Percentiles rank a stretch among this genome's conserved stretches.
Evolutionary conservation across 1,140 invertebrate species (phyloP).

Genomic region (Macrostomum lignano): DNA sequence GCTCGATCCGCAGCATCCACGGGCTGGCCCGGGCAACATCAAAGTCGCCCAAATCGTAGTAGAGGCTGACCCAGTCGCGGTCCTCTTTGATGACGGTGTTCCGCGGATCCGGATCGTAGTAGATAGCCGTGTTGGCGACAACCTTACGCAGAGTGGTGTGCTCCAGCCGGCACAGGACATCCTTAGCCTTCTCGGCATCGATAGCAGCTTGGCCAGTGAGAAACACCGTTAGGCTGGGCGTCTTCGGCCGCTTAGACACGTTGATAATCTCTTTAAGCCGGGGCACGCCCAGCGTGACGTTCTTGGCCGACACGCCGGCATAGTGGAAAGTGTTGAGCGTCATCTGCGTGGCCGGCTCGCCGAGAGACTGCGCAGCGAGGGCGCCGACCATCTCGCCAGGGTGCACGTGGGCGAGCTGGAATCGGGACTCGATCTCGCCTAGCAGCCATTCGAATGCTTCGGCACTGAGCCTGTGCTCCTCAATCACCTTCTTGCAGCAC

Average conservation of each 20-base stretch:
- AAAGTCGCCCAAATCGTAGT: slow-evolving; percentile 99
- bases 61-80: slow-evolving; percentile 97
- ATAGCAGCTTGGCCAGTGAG: slow-evolving; percentile 61
- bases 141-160: slow-evolving; percentile 89
- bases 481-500: slow-evolving; percentile 54
- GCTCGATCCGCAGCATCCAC: slow-evolving; percentile 83
- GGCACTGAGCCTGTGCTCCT: slow-evolving; percentile 63
- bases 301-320: slow-evolving; percentile 97
- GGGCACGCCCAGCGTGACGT: slow-evolving; percentile 95
- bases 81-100: slow-evolving; percentile 92
- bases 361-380: slow-evolving; percentile 79
- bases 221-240: slow-evolving; percentile 89
- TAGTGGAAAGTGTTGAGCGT: slow-evolving; percentile 99
- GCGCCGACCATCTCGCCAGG: slow-evolving; percentile 90
- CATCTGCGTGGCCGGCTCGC: slow-evolving; percentile 98
- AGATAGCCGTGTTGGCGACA: slow-evolving; percentile 91
- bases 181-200: slow-evolving; percentile 95
- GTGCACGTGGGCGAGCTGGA: slow-evolving; percentile 58
- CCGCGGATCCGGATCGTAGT: slow-evolving; percentile 93
- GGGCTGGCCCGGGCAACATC: slow-evolving; percentile 84
- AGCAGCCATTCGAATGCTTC: slow-evolving; percentile 98
- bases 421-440: slow-evolving; percentile 90
- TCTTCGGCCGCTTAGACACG: slow-evolving; percentile 91
- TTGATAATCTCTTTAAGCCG: slow-evolving; percentile 85
- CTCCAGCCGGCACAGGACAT: slow-evolving; percentile 79